Conservation (phyloP, 2,113 vertebrate species). For the Cricetomys ansorgei region DNA sequence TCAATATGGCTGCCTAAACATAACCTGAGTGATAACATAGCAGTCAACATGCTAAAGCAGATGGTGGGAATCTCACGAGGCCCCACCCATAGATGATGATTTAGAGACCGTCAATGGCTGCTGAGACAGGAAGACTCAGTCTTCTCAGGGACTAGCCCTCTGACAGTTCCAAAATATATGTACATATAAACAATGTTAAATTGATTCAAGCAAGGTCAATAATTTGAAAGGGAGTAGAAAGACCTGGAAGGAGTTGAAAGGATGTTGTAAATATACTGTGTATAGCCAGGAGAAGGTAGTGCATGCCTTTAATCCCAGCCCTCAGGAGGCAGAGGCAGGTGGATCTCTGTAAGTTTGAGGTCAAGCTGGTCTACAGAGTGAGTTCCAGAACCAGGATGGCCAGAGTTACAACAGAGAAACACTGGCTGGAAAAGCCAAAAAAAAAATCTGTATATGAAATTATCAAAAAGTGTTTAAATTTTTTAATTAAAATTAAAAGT, state of each 20-base stretch:
- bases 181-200: not conserved
- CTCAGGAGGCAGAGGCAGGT: no score
- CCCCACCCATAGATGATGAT: not conserved
- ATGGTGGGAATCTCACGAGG: no score
- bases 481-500: not conserved
- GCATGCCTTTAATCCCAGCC: no score
- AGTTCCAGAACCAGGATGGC: no score
- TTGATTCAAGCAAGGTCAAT: not conserved
- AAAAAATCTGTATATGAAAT: no score
- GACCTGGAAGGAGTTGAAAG: not conserved
- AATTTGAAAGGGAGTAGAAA: not conserved
- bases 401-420: no score
- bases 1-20: not conserved
- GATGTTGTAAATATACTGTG: not conserved
- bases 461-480: not conserved
- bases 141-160: not conserved
- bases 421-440: no score
- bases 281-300: no score
- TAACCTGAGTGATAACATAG: not conserved
- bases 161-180: not conserved
- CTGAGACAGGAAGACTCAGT: not conserved
- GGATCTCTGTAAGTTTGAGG: no score
- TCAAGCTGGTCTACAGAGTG: no score
- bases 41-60: not conserved
- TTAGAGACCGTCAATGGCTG: not conserved